Evolutionary conservation across 1,140 invertebrate genomes (phyloP).

Genomic region (Drosophila repleta): DNA sequence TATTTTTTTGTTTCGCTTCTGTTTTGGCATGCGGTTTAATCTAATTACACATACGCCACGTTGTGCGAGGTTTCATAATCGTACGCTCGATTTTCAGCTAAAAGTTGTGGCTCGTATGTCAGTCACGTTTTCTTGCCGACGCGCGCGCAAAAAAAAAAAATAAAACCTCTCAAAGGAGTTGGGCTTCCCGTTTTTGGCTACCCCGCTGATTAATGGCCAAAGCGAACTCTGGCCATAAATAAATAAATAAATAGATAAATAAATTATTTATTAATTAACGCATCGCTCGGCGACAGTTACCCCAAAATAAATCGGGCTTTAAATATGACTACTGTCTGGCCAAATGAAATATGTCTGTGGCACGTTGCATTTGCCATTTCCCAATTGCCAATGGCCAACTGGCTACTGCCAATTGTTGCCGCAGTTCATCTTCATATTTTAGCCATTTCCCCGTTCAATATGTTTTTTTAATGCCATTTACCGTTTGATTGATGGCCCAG

Average conservation of each 20-base stretch:
- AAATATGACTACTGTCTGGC: conserved; percentile 8
- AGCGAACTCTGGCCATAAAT: conserved; percentile 65
- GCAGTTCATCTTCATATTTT: conserved; percentile 74
- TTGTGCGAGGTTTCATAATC: conserved; percentile 71
- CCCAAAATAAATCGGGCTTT: conserved; percentile 54
- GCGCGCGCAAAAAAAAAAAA: conserved; percentile 6
- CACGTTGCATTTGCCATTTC: conserved; percentile 12
- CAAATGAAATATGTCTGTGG: neutral
- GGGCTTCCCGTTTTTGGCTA: conserved; percentile 53
- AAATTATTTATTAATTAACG: conserved; percentile 83
- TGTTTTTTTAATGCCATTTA: conserved; percentile 34
- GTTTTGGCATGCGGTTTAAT: conserved; percentile 79
- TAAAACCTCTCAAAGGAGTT: conserved; percentile 73
- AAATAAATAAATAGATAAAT: conserved; percentile 70
- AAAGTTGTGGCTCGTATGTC: conserved; percentile 52
- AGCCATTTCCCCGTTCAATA: conserved; percentile 57
- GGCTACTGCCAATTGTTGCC: conserved; percentile 31
- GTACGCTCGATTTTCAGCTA: conserved; percentile 22
- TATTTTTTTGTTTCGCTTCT: conserved; percentile 31
- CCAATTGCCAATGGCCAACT: neutral
- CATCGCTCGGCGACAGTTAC: conserved; percentile 37
- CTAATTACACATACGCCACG: conserved; percentile 82
- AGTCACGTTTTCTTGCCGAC: conserved; percentile 79
- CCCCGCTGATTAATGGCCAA: conserved; percentile 74
- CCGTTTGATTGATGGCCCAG: conserved; percentile 65